Evolutionary conservation across 2,113 vertebrate genomes (phyloP).

Genomic region (Arvicanthis niloticus): DNA sequence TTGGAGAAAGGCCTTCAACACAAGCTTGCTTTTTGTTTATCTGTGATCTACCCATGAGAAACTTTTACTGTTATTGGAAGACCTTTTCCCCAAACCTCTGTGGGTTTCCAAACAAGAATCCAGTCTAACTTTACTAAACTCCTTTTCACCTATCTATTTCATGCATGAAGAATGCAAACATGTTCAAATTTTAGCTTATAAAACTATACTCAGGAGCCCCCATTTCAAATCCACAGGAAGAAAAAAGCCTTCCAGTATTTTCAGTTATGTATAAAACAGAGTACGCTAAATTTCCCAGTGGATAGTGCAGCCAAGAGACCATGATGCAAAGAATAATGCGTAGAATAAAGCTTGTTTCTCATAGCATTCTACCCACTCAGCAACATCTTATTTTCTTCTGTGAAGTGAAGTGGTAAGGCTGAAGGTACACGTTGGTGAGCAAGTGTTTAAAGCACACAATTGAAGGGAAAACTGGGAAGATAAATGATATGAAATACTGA

Average conservation of each 20-base stretch:
- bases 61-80: background rate
- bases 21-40: background rate
- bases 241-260: background rate
- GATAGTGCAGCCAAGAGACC: background rate
- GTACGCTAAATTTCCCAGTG: constrained; percentile 37
- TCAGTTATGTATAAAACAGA: constrained; percentile 40
- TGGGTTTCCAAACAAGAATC: background rate
- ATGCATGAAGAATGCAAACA: background rate
- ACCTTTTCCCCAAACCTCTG: background rate
- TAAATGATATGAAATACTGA: background rate
- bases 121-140: background rate
- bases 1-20: background rate
- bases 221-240: background rate
- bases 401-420: background rate
- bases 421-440: background rate
- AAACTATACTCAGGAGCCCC: background rate
- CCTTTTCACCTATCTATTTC: background rate
- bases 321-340: background rate
- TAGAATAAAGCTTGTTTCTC: background rate
- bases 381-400: constrained; percentile 20
- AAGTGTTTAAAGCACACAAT: background rate
- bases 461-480: background rate
- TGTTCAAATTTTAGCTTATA: constrained; percentile 7
- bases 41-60: background rate
- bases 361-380: background rate